Evolutionary conservation across 2,797 vertebrate genomes (phyloP), one percentile per base, ranked within the genome.

Genomic region (Rhinoraja longicauda): DNA sequence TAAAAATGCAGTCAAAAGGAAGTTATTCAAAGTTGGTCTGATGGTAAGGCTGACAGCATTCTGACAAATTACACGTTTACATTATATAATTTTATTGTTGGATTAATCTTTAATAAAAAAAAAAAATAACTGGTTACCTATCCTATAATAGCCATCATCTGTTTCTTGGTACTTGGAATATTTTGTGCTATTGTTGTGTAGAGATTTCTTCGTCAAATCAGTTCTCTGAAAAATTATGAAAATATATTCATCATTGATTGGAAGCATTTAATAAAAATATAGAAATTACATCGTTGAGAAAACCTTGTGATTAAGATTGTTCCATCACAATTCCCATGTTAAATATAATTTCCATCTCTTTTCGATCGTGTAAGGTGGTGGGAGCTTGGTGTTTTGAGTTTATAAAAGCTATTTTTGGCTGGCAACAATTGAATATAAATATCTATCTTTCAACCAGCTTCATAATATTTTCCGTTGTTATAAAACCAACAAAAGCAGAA

Each of bases 131-230:
- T 79, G 53, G 82, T 94, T 96, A 97, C 96, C 96, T 95, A 96
- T 96, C 93, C 95, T 94, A 82, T 96, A 94, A 95, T 96, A 97
- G 79, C 96, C 96, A 0, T 96, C 95, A 39, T 94, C 86, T n/a
- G 95, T 96, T 94, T 93, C 93, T 94, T 93, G 77, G 82, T 95
- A 95, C 90, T 95, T 95, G 39, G 94, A 93, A 36, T 92, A 72
- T 75, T 73, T 92, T 53, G 13, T 75, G 21, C 21, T 57, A 75
- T 17, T 73, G 70, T 91, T 53, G 21, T 57, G 70, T 39, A 75
- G 72, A 45, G 72, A 53, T n/a, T 73, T 75, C 39, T 92, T 92
- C 70, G 73, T 39, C 73, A 92, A 53, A 29, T 53, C 70, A 92
- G 10, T 75, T 53, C 67, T 75, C 90, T 92, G 90, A 92, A 75